phyloP scores from a whole-genome alignment of 2,113 vertebrate genomes.

The Nerophis lumbriciformis region DNA sequence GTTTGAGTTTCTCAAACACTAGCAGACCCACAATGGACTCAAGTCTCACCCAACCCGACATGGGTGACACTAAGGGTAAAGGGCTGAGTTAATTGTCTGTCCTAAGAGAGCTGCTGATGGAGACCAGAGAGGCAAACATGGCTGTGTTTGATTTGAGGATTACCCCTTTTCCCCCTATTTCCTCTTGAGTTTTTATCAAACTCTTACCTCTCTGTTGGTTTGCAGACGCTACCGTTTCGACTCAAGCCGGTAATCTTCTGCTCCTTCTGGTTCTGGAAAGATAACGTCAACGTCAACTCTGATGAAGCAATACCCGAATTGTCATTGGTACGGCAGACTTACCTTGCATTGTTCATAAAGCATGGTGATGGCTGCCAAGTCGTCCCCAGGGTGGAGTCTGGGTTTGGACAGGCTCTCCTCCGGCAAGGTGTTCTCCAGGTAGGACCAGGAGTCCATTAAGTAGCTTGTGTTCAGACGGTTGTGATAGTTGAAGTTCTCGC shows the following conservation, averaged over 20 bases:
- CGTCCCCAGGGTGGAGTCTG: slow-evolving; percentile 83
- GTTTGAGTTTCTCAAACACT: slow-evolving; percentile 18
- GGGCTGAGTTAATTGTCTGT: slow-evolving; percentile 25
- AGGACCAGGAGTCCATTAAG: slow-evolving; percentile 87
- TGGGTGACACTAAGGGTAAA: slow-evolving; percentile 29
- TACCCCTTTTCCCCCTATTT: slow-evolving; percentile 35
- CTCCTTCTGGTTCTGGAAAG: slow-evolving; percentile 80
- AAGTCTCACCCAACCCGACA: slow-evolving; percentile 29
- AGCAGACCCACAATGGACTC: too few species aligned
- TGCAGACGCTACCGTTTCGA: slow-evolving; percentile 65
- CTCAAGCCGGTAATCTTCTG: slow-evolving; percentile 68
- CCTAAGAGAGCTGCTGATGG: slow-evolving; percentile 18
- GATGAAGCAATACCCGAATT: background rate
- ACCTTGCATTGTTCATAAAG: slow-evolving; percentile 89
- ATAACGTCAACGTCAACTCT: background rate
- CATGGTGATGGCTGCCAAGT: slow-evolving; percentile 80
- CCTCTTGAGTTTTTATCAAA: background rate
- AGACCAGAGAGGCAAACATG: slow-evolving; percentile 24
- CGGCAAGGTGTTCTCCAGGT: slow-evolving; percentile 76
- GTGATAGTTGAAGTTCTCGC: slow-evolving; percentile 80
- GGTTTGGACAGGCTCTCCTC: slow-evolving; percentile 82
- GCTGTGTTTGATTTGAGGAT: slow-evolving; percentile 56
- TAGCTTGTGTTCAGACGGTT: slow-evolving; percentile 73
- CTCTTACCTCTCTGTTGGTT: slow-evolving; percentile 84
- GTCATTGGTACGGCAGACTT: background rate